These are phyloP conservation scores for Gallinago media DNA, from an alignment of 2,113 vertebrate genomes.

Conservation along the genomic window DNA sequence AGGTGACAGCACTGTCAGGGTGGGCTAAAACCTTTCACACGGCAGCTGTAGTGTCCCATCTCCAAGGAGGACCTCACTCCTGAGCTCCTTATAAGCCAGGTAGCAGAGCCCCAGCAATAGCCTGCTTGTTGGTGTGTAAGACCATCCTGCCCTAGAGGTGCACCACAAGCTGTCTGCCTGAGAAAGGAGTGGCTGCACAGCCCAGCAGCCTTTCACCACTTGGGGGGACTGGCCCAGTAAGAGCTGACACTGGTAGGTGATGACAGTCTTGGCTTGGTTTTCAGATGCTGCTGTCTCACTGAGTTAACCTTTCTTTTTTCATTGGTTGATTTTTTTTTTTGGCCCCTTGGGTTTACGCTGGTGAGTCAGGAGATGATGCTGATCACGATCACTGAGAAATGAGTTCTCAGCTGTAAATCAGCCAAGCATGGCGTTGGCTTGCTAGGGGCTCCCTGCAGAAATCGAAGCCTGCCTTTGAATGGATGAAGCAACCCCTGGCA, in stretches of 20 bases:
- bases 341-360: background rate
- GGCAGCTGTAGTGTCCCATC: background rate
- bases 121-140: background rate
- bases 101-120: background rate
- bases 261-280: background rate
- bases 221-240: background rate
- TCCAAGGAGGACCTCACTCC: background rate
- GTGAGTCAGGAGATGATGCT: background rate
- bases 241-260: background rate
- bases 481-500: background rate
- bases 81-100: background rate
- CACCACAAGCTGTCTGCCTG: background rate
- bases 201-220: background rate
- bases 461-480: rapidly evolving
- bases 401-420: background rate
- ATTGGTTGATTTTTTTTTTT: background rate
- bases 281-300: background rate
- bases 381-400: background rate
- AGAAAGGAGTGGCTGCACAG: background rate
- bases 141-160: background rate
- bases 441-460: background rate
- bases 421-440: background rate
- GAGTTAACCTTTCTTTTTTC: background rate
- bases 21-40: background rate
- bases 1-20: background rate